Evolutionary conservation across 1,140 invertebrate species (phyloP).

Genomic region (Drosophila kurseongensis): DNA sequence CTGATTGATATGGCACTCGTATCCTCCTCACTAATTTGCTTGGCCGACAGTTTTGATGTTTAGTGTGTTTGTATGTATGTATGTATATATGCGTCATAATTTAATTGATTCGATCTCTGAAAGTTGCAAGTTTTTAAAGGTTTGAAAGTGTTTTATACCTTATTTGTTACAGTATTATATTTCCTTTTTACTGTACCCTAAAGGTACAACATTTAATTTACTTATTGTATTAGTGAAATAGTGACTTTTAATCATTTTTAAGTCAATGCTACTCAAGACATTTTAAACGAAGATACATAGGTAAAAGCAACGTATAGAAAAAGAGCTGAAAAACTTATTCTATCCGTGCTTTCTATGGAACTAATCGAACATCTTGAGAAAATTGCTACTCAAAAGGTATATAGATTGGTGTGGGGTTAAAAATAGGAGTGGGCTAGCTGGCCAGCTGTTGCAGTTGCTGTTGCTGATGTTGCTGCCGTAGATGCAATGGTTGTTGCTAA

Average conservation of each 20-base stretch:
- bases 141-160: too few relatives aligned
- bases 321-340: background rate
- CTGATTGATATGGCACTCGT: conserved; percentile 20
- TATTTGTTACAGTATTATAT: too few relatives aligned
- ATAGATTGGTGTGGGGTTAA: background rate
- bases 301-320: background rate
- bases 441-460: conserved; percentile 33
- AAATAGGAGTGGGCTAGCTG: conserved; percentile 19
- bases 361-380: conserved; percentile 29
- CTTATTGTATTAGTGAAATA: too few relatives aligned
- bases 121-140: background rate
- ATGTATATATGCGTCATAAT: background rate
- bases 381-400: background rate
- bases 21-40: background rate
- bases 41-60: background rate
- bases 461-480: conserved; percentile 5
- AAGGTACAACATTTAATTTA: too few relatives aligned
- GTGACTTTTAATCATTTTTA: too few relatives aligned
- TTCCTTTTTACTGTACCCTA: too few relatives aligned
- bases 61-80: background rate
- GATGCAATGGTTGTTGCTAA: conserved; percentile 1
- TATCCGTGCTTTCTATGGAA: conserved; percentile 12
- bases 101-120: background rate
- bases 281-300: too few relatives aligned
- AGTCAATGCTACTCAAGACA: too few relatives aligned